Base-by-base conservation (phyloP, 2,113 vertebrate genomes). In the Variabilichromis moorii region DNA sequence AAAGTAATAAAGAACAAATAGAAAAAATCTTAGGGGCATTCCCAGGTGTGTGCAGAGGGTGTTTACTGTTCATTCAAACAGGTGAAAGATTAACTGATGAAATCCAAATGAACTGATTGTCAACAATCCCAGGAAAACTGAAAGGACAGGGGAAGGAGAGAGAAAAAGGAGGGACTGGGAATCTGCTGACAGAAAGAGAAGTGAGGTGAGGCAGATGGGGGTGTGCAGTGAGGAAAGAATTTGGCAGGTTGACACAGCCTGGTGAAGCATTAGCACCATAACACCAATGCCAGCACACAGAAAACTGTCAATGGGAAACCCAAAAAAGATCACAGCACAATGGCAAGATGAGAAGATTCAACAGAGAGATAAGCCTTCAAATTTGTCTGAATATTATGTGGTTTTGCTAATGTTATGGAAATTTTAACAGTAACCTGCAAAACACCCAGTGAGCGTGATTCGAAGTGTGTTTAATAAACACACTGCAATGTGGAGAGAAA, bases 361-460 rank as follows among this genome's bases (percentile, higher is more conserved):
- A 59, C 55, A 59, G 13, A 0, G 55, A 4, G 8, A 59, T 2
- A 59, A 1, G 2, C 57, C 28, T 61, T 61, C 14, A 54, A 54
- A 54, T 54, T 7, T 54, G 9, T 54, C n/a, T 54, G 5, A 54
- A 21, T 0, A 54, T 54, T 54, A 54, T 54, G 51, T 54, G 51
- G 51, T 54, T 54, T 54, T 54, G 51, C 51, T 21, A 53, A 53
- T 53, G n/a, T 53, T 53, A 53, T 53, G 50, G 50, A 0, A 53
- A 53, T 21, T 6, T 54, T 54, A 53, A 53, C 1, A 53, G 51
- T 11, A 21, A 53, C 19, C 51, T 53, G 51, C 51, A 53, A 53
- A 0, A 51, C 50, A 51, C 19, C 50, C 50, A n/a, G 50, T 51
- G 3, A 53, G 50, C 0, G 0, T 53, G 50, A 10, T n/a, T 53